phyloP scores from a whole-genome alignment of 2,113 vertebrate species.

The Rhinolophus sinicus region DNA sequence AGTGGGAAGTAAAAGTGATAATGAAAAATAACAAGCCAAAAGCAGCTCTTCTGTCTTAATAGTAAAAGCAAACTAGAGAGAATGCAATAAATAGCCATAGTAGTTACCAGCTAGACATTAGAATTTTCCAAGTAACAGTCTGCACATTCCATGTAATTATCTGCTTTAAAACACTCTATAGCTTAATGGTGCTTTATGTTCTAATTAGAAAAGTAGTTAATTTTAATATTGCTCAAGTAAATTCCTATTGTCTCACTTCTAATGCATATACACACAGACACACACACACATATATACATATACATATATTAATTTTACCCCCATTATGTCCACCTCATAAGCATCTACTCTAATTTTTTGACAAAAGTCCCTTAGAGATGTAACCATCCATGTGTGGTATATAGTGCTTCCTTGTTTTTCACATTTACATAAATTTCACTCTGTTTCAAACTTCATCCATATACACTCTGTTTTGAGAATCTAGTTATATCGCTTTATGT shows the following conservation, averaged over 20 bases:
- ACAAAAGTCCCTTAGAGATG: not conserved
- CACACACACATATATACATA: no score
- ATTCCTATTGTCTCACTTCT: not conserved
- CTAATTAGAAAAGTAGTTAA: not conserved
- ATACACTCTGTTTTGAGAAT: not conserved
- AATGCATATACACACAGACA: not conserved
- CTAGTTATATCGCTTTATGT: not conserved
- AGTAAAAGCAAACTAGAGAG: not conserved
- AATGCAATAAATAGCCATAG: not conserved
- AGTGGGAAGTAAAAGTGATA: not conserved
- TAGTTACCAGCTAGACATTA: not conserved
- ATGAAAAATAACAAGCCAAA: not conserved
- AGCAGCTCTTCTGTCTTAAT: not conserved
- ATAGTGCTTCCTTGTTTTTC: not conserved
- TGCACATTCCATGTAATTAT: not conserved
- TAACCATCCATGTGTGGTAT: not conserved
- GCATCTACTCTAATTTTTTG: not conserved
- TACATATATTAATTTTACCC: not conserved
- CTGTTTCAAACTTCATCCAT: not conserved
- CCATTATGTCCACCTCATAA: not conserved
- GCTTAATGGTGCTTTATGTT: not conserved
- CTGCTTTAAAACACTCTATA: not conserved
- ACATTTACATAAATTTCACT: not conserved
- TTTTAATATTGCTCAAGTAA: not conserved
- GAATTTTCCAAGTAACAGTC: not conserved